These are phyloP conservation scores for Phoenicopterus ruber DNA, from an alignment of 2,113 vertebrate species.

Conservation along the genomic window DNA sequence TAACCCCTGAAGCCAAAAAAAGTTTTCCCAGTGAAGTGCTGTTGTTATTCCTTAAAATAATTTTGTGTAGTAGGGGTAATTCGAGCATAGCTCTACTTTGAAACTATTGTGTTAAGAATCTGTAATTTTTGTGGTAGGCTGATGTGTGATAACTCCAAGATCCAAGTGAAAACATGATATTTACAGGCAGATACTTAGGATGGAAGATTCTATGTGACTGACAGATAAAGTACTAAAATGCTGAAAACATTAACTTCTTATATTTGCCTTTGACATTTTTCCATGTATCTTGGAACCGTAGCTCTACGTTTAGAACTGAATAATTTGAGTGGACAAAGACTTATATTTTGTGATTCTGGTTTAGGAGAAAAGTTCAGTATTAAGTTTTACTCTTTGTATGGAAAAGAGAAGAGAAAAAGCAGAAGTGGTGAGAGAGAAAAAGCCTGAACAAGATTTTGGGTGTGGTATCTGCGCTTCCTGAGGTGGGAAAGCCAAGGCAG, in stretches of 20 bases:
- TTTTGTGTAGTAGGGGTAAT: background rate
- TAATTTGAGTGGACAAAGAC: background rate
- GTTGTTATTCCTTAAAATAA: background rate
- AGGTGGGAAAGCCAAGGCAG: background rate
- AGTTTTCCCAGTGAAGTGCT: background rate
- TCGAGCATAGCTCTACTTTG: background rate
- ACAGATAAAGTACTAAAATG: background rate
- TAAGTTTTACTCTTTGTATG: no score
- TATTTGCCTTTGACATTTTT: background rate
- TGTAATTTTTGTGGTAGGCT: background rate
- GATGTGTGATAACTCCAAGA: background rate
- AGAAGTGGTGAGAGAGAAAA: background rate
- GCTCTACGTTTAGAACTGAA: background rate
- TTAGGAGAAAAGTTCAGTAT: no score
- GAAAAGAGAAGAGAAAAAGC: conserved; percentile 42
- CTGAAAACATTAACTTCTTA: background rate
- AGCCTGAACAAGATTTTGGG: background rate
- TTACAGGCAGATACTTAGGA: background rate
- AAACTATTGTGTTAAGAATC: background rate
- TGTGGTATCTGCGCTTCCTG: conserved; percentile 10
- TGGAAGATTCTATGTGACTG: background rate
- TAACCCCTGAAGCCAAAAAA: background rate
- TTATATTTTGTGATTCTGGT: background rate
- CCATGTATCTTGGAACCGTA: background rate
- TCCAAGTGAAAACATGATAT: background rate